Percentiles rank a stretch among this genome's conserved stretches.
Conservation (phyloP, 2,113 vertebrate species). For the Corapipo altera region DNA sequence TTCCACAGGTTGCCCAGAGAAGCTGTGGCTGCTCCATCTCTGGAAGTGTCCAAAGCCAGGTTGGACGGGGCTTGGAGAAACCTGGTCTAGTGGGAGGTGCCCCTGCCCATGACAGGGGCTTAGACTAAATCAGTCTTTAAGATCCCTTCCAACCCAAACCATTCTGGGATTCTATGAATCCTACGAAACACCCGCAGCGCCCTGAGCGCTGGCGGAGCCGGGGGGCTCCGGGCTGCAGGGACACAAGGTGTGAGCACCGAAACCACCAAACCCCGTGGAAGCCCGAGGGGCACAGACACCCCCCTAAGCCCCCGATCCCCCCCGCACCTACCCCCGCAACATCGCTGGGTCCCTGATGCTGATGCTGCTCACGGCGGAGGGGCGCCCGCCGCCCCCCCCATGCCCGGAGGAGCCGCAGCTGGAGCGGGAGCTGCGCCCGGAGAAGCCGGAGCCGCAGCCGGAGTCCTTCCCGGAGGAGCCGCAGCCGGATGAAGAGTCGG, state of each 20-base stretch:
- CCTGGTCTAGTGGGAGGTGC: accelerated
- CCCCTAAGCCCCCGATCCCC: no score
- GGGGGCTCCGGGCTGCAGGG: background rate
- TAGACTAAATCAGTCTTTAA: background rate
- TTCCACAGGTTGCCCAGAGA: background rate
- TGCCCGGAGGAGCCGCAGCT: background rate
- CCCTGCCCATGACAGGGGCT: background rate
- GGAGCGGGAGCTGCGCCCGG: background rate
- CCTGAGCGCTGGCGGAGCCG: background rate
- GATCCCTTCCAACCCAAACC: background rate
- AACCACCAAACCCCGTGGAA: background rate
- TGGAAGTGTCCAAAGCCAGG: background rate
- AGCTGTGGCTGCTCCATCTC: background rate
- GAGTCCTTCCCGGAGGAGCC: background rate
- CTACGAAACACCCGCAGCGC: background rate
- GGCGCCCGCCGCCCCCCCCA: background rate
- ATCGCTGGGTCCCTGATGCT: background rate
- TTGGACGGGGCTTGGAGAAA: background rate
- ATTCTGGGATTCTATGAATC: background rate
- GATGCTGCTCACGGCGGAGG: background rate
- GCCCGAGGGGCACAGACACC: background rate
- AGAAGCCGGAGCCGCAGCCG: background rate
- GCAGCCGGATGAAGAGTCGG: no score
- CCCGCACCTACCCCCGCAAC: constrained; percentile 31
- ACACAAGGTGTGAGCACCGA: background rate